A percentile compares a stretch with the other conserved stretches of the same genome.
Evolutionary conservation across 2,797 vertebrate species (phyloP).

Genomic region (Xiphorhynchus erythropygius): DNA sequence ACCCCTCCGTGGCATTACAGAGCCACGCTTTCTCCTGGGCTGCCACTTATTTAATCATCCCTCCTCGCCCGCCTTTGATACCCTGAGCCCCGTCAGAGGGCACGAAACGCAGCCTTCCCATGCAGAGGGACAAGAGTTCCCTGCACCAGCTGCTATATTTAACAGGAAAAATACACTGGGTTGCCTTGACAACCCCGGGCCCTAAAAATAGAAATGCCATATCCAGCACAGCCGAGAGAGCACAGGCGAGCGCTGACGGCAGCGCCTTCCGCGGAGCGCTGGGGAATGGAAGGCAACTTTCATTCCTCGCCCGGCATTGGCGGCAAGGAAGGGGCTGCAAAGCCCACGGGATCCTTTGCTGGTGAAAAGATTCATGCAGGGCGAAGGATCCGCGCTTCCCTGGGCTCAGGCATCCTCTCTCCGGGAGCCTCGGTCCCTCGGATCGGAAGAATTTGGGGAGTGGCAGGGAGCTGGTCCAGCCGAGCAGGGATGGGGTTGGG

Average conservation of each 20-base stretch:
- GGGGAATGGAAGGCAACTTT: slow-evolving; percentile 1
- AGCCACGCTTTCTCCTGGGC: slow-evolving; percentile 12
- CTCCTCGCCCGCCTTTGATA: background rate
- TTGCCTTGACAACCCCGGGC: slow-evolving; percentile 60
- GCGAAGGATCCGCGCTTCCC: background rate
- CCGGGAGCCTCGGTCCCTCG: too few species aligned
- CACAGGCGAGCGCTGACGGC: background rate
- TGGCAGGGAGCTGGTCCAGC: background rate
- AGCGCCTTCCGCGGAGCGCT: background rate
- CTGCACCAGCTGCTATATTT: slow-evolving; percentile 71
- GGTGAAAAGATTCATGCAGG: background rate
- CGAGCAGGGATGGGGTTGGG: fast-evolving
- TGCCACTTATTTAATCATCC: slow-evolving; percentile 34
- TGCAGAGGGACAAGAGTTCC: slow-evolving; percentile 53
- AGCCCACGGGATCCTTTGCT: background rate
- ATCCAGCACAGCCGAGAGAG: background rate
- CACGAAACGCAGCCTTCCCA: slow-evolving; percentile 9
- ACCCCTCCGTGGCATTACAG: background rate
- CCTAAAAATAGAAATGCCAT: slow-evolving; percentile 70
- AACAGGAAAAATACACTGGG: slow-evolving; percentile 49
- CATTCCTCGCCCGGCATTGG: fast-evolving
- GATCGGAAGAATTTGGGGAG: fast-evolving
- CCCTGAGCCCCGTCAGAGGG: slow-evolving; percentile 22
- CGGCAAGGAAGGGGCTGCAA: background rate
- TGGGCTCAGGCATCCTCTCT: background rate